Evolutionary conservation across 2,797 vertebrate genomes (phyloP).

Genomic region (Cyprinella venusta): DNA sequence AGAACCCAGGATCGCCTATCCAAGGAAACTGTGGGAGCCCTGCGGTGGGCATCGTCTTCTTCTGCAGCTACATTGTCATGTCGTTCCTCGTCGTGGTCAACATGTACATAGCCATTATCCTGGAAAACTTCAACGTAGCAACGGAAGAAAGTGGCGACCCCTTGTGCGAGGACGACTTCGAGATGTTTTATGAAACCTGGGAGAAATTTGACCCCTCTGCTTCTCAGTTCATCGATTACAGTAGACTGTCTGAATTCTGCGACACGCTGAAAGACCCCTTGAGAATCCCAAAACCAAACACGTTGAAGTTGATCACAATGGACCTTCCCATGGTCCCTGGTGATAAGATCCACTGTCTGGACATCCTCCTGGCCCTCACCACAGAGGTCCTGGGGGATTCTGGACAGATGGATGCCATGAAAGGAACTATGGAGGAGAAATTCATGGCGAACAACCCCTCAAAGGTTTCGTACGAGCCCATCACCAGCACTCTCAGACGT

Average conservation of each 20-base stretch:
- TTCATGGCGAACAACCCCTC: constrained; percentile 96
- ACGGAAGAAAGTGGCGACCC: constrained; percentile 92
- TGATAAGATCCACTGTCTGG: constrained; percentile 95
- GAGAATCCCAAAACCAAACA: constrained; percentile 90
- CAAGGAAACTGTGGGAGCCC: constrained; percentile 89
- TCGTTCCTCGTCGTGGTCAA: constrained; percentile 95
- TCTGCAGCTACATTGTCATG: constrained; percentile 93
- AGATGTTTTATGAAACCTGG: constrained; percentile 98
- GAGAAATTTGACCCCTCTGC: constrained; percentile 94
- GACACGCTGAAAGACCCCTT: constrained; percentile 90
- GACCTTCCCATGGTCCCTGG: constrained; percentile 92
- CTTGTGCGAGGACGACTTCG: constrained; percentile 91
- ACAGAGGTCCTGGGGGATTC: constrained; percentile 92
- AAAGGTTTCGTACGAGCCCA: constrained; percentile 92
- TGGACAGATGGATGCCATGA: constrained; percentile 89
- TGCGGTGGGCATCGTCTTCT: constrained; percentile 88
- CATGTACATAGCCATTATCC: constrained; percentile 97
- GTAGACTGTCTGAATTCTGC: constrained; percentile 89
- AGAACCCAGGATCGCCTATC: constrained; percentile 83
- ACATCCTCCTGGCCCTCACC: constrained; percentile 93
- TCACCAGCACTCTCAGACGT: constrained; percentile 89
- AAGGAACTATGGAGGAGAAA: constrained; percentile 95
- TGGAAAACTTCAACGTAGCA: constrained; percentile 96
- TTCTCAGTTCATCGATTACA: constrained; percentile 91
- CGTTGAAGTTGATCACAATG: constrained; percentile 87